phyloP scores from a whole-genome alignment of 2,113 vertebrate genomes.

The Benitochromis conjunctus region DNA sequence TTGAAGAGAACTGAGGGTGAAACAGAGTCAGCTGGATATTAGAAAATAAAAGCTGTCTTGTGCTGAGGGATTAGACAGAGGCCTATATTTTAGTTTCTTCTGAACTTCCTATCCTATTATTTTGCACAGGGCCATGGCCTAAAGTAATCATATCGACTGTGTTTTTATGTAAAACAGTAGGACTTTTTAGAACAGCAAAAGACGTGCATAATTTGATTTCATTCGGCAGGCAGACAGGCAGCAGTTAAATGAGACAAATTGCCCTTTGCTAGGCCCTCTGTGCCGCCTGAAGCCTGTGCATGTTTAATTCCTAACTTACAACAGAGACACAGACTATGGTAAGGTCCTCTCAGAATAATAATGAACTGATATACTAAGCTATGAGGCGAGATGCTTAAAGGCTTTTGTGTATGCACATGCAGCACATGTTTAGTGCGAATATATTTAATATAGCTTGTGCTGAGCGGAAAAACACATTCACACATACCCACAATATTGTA shows the following conservation, averaged over 20 bases:
- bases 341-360: slow-evolving; percentile 44
- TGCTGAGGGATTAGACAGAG: background rate
- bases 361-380: slow-evolving; percentile 44
- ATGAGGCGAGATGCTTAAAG: background rate
- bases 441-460: background rate
- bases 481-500: background rate
- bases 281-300: slow-evolving; percentile 34
- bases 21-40: background rate
- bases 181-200: slow-evolving; percentile 24
- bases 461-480: background rate
- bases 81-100: background rate
- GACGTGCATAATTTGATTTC: slow-evolving; percentile 38
- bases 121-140: background rate
- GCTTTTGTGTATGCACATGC: background rate
- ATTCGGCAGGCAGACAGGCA: slow-evolving; percentile 21
- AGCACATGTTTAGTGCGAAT: background rate
- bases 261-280: slow-evolving; percentile 56
- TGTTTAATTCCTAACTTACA: slow-evolving; percentile 53
- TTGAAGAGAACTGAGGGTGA: background rate
- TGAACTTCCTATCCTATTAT: background rate
- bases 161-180: slow-evolving; percentile 30
- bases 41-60: background rate
- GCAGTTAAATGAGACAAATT: slow-evolving; percentile 63
- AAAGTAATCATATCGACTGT: slow-evolving; percentile 18
- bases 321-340: slow-evolving; percentile 37